Evolutionary conservation across 2,113 vertebrate species (phyloP), one percentile per base, ranked within the genome.

Genomic region (Oncorhynchus tshawytscha): DNA sequence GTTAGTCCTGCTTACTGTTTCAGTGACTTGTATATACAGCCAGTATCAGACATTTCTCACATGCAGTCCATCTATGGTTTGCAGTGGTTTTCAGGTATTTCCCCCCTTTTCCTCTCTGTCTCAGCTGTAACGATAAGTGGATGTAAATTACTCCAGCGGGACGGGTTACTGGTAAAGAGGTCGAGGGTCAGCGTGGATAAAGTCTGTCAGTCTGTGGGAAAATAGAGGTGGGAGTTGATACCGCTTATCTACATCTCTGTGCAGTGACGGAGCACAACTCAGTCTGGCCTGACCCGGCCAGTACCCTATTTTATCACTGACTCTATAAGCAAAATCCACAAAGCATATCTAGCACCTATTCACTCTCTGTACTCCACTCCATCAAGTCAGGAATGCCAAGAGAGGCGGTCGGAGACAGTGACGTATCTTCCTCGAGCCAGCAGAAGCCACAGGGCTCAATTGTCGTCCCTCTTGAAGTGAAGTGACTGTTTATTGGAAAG

Each of bases 191-290:
- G 31, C 0, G 16, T 67, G 65, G 69, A 77, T 81, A 68, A 77
- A 81, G 51, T 51, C 34, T n/a, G 69, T 20, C 20, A 54, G 27
- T 25, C 71, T 69, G 77, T 81, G 82, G 82, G 81, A 87, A 86
- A 76, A 49, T 22, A 66, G 29, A 39, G 29, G 7, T 67, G n/a
- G 49, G 27, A 11, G 48, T n/a, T 0, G 77, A 80, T 78, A 76
- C 9, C 15, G 22, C 29, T 59, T 71, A 76, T 78, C 80, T 69
- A 4, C 49, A 76, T 74, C 27, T 24, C 16, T 0, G 4, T 24
- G 49, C 57, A 16, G 31, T 75, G 67, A 74, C 70, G 60, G 49
- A 75, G 49, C 65, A 48, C 9, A n/a, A 76, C 54, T 69, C 18
- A 0, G 4, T 16, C 64, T 3, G 24, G 69, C 16, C 49, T 15